These are phyloP conservation scores for Eristalis pertinax DNA, from an alignment of 2,888 invertebrate genomes.

Conservation along the genomic window DNA sequence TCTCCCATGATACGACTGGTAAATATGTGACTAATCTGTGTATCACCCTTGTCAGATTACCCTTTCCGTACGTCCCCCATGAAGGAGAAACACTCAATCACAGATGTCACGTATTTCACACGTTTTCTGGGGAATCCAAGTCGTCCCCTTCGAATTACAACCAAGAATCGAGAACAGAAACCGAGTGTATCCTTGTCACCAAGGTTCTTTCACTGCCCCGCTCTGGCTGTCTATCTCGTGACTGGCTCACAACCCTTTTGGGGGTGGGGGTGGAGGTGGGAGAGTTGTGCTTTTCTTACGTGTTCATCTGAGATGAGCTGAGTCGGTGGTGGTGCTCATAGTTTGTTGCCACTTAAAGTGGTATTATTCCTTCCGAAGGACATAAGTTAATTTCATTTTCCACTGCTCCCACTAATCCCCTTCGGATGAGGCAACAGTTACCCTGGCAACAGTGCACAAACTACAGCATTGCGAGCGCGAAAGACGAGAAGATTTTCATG, in stretches of 20 bases:
- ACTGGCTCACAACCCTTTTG: background rate
- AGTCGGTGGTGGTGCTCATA: background rate
- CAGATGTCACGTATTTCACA: background rate
- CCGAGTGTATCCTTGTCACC: background rate
- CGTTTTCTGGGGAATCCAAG: background rate
- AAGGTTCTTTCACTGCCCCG: background rate
- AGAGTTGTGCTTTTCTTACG: background rate
- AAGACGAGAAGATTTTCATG: background rate
- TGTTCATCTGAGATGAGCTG: background rate
- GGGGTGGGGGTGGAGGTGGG: background rate
- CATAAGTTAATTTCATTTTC: slow-evolving; percentile 60
- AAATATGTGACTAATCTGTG: background rate
- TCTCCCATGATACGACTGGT: background rate
- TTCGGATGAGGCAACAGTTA: background rate
- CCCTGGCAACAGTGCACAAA: background rate
- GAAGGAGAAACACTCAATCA: background rate
- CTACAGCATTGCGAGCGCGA: background rate
- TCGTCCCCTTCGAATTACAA: background rate
- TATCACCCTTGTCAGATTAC: background rate
- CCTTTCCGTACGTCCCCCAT: background rate
- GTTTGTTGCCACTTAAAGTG: slow-evolving; percentile 28
- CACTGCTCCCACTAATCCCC: slow-evolving; percentile 23
- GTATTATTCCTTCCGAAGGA: slow-evolving; percentile 27
- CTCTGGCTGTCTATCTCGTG: background rate
- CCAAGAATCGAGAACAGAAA: background rate